Percentiles rank a stretch among this genome's conserved stretches.
These are phyloP conservation scores for Oxytorus armatus DNA, from an alignment of 2,888 invertebrate genomes.

Conservation along the genomic window DNA sequence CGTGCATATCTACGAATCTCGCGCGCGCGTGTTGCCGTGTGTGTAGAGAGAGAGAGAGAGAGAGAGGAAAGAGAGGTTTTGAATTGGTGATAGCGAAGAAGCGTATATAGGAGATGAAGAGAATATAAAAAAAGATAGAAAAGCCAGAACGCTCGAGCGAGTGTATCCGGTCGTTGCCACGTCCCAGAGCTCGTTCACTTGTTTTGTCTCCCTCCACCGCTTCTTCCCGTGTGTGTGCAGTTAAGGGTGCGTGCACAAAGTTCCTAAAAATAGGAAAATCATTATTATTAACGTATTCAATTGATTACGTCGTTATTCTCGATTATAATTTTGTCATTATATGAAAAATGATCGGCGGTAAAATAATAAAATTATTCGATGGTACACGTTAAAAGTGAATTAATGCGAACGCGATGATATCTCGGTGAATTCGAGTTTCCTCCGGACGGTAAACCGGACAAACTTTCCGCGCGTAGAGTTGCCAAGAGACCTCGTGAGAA, in stretches of 20 bases:
- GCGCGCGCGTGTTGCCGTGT: constrained; percentile 40
- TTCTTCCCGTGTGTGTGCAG: constrained; percentile 6
- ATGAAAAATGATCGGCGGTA: no score
- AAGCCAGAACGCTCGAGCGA: constrained; percentile 72
- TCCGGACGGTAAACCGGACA: constrained; percentile 56
- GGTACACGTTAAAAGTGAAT: no score
- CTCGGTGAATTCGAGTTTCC: constrained; percentile 30
- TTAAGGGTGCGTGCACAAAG: constrained; percentile 73
- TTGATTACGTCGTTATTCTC: no score
- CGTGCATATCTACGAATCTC: constrained; percentile 69
- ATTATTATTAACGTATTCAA: neutral
- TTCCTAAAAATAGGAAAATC: neutral
- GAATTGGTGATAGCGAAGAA: constrained; percentile 64
- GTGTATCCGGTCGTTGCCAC: constrained; percentile 83
- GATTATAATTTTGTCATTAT: no score
- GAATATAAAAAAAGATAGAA: constrained; percentile 51
- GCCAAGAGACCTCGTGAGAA: constrained; percentile 4
- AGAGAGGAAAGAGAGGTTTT: constrained; percentile 44
- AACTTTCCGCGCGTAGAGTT: constrained; percentile 38
- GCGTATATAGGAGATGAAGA: constrained; percentile 61
- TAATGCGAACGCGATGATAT: no score
- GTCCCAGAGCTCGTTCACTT: constrained; percentile 82
- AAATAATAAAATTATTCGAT: no score
- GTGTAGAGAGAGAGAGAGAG: constrained; percentile 34
- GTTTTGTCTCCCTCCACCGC: constrained; percentile 77